Evolutionary conservation across 2,888 invertebrate species (phyloP), one percentile per base, ranked within the genome.

Genomic region (Watsonalla cultraria): DNA sequence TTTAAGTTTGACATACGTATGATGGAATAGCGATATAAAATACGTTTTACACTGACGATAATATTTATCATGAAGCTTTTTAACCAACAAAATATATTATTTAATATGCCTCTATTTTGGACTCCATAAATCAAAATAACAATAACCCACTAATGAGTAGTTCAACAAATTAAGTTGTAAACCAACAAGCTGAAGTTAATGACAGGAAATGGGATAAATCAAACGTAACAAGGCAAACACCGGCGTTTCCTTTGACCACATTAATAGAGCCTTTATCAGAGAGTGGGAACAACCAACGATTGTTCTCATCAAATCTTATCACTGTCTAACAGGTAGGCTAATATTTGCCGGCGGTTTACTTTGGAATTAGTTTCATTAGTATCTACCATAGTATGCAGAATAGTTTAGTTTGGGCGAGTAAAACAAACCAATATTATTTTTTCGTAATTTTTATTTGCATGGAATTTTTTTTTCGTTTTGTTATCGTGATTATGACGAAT

Each of bases 241-340:
- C 75, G 80, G 80, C 77, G 71, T 78, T 80, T 80, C 80, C 82
- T 86, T 83, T 86, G 84, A 82, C 85, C 84, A 82, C 70, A 77
- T 80, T 81, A 74, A 77, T 75, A 72, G 68, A 65, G 65, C 62
- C 72, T 77, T 80, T 80, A 81, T 82, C 78, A 74, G 57, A 63
- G 49, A 57, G 65, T 62, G 70, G 74, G 74, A 76, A 84, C 82
- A 82, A 76, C 64, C 65, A 62, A 65, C 71, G 78, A 80, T 80
- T 84, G 82, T 86, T 79, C 71, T 61, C 60, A 55, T 61, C 71
- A 74, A 65, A 61, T 70, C 59, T 68, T 73, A 75, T 80, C 84
- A 78, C 68, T 69, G 61, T 60, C 64, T 60, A 70, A 70, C 75
- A 74, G 68, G 70, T 72, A 65, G 60, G 76, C 73, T 84, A 82